A percentile compares a stretch with the other conserved stretches of the same genome.
Conservation (phyloP, 2,797 vertebrate species). For the Phrynocephalus vlangalii region DNA sequence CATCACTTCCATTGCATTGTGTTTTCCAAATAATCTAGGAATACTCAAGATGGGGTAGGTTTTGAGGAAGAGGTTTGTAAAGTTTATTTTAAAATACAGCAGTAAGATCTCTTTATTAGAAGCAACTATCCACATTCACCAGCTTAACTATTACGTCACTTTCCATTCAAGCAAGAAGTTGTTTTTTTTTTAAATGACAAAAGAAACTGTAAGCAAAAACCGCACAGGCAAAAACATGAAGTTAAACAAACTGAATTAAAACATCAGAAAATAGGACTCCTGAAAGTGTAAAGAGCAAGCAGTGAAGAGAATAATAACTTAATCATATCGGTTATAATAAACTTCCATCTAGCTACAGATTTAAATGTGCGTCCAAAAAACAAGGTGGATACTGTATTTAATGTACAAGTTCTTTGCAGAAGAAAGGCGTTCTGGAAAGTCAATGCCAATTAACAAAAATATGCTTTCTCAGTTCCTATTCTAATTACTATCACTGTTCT, state of each 20-base stretch:
- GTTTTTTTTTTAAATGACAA: not conserved
- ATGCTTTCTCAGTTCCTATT: too few species aligned
- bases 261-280: too few species aligned
- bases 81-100: not conserved
- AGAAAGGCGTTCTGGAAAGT: slow-evolving; percentile 1
- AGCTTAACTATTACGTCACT: not conserved
- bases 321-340: too few species aligned
- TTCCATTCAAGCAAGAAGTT: not conserved
- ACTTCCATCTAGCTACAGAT: too few species aligned
- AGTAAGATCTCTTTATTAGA: not conserved
- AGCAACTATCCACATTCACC: not conserved
- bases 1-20: not conserved
- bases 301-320: too few species aligned
- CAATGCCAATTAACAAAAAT: not conserved
- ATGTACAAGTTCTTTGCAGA: too few species aligned
- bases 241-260: too few species aligned
- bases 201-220: not conserved
- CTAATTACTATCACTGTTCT: too few species aligned
- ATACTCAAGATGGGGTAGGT: not conserved
- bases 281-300: too few species aligned
- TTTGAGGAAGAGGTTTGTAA: not conserved
- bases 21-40: slow-evolving; percentile 11
- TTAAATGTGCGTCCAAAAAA: too few species aligned
- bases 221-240: not conserved
- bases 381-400: too few species aligned